Evolutionary conservation across 2,797 vertebrate species (phyloP).

Genomic region (Iguana delicatissima): DNA sequence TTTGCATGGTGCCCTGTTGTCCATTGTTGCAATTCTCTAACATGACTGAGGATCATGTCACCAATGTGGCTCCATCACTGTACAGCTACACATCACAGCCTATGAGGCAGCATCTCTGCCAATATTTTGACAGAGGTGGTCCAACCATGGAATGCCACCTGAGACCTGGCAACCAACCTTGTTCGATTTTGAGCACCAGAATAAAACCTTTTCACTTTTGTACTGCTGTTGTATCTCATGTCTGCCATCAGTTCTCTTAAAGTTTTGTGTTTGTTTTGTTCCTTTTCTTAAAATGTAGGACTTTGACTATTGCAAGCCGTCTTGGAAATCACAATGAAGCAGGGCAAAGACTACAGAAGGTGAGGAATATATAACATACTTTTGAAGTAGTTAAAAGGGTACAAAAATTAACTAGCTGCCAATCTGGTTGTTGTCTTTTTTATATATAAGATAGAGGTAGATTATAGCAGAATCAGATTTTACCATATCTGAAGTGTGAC

Average conservation of each 20-base stretch:
- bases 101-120: no score
- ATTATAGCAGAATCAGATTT: constrained; percentile 62
- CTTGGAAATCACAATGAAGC: background rate
- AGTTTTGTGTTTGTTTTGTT: background rate
- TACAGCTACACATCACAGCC: no score
- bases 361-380: background rate
- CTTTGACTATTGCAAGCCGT: background rate
- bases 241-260: background rate
- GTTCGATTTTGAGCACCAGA: background rate
- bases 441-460: background rate
- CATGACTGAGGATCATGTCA: no score
- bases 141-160: background rate
- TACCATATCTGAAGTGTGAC: constrained; percentile 66
- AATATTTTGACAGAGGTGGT: no score
- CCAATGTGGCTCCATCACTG: no score
- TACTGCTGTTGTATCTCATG: background rate
- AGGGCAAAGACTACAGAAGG: background rate
- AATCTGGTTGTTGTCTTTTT: background rate
- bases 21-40: no score
- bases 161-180: background rate
- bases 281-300: background rate
- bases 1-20: no score
- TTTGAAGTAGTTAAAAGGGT: background rate
- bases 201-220: background rate
- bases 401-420: background rate